These are phyloP conservation scores for Acanthosoma haemorrhoidale DNA, from an alignment of 2,888 invertebrate species.

Conservation along the genomic window DNA sequence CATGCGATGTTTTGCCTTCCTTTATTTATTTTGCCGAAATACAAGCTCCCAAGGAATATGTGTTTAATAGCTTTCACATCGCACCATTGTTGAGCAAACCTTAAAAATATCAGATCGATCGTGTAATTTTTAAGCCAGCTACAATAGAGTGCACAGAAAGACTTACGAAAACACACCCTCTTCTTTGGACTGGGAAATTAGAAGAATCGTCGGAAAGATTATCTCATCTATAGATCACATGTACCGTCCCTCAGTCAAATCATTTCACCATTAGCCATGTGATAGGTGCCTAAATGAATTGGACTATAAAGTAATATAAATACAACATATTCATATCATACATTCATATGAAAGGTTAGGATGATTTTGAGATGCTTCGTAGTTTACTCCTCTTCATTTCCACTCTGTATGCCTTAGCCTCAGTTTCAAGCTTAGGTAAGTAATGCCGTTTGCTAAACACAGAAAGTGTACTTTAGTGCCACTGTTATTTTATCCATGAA, in stretches of 20 bases:
- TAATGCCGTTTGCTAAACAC: not conserved
- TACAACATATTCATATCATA: not conserved
- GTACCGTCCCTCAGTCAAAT: too few species aligned
- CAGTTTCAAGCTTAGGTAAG: conserved; percentile 3
- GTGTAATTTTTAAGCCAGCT: too few species aligned
- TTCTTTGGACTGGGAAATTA: too few species aligned
- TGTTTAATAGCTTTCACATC: too few species aligned
- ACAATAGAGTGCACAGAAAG: too few species aligned
- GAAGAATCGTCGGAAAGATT: too few species aligned
- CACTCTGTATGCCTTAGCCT: not conserved
- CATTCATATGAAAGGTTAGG: conserved; percentile 2
- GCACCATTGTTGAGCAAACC: too few species aligned
- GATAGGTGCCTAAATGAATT: not conserved
- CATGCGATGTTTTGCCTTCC: too few species aligned
- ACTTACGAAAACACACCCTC: too few species aligned
- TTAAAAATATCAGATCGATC: too few species aligned
- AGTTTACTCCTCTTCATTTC: not conserved
- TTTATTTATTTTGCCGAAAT: too few species aligned
- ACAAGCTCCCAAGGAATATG: too few species aligned
- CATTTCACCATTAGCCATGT: conserved; percentile 4
- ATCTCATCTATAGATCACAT: not conserved
- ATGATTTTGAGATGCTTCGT: conserved; percentile 14
- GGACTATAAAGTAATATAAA: not conserved
- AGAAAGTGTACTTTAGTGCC: not conserved
- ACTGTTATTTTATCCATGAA: not conserved